Evolutionary conservation across 2,797 vertebrate species (phyloP).

Genomic region (Rallus crepitans): DNA sequence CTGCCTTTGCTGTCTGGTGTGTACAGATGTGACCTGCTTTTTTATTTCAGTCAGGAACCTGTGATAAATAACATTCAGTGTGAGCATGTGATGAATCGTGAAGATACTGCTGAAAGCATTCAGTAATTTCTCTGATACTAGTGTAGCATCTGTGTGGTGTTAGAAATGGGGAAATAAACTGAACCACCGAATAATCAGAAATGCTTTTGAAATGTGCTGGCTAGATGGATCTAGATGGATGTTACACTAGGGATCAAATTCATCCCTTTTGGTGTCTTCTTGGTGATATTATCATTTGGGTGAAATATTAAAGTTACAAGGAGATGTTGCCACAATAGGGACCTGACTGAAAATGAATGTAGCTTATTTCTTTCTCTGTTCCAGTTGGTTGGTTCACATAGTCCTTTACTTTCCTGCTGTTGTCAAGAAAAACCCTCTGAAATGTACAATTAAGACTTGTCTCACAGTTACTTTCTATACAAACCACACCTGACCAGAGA

Average conservation of each 20-base stretch:
- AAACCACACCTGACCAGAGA: background rate
- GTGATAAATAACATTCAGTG: background rate
- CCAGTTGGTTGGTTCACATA: slow-evolving; percentile 30
- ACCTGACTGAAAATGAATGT: slow-evolving; percentile 61
- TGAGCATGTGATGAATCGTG: slow-evolving; percentile 22
- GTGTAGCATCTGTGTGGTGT: background rate
- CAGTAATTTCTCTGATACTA: slow-evolving; percentile 24
- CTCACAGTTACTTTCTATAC: slow-evolving; percentile 8
- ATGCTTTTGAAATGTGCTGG: slow-evolving; percentile 40
- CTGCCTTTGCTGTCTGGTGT: background rate
- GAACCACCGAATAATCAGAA: slow-evolving; percentile 31
- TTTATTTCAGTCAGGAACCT: background rate
- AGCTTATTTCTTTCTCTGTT: slow-evolving; percentile 67
- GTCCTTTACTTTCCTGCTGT: slow-evolving; percentile 40
- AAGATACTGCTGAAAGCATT: slow-evolving; percentile 43
- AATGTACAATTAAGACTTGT: slow-evolving; percentile 45
- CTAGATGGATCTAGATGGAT: slow-evolving; percentile 11
- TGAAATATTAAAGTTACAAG: slow-evolving; percentile 53
- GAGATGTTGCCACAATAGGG: slow-evolving; percentile 28
- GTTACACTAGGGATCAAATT: slow-evolving; percentile 47
- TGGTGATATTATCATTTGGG: slow-evolving; percentile 36
- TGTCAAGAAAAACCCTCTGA: slow-evolving; percentile 18
- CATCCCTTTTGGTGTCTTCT: slow-evolving; percentile 27
- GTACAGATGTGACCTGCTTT: background rate
- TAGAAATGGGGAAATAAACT: slow-evolving; percentile 56